Evolutionary conservation across 2,113 vertebrate genomes (phyloP), one percentile per base, ranked within the genome.

Genomic region (Amblyornis subalaris): DNA sequence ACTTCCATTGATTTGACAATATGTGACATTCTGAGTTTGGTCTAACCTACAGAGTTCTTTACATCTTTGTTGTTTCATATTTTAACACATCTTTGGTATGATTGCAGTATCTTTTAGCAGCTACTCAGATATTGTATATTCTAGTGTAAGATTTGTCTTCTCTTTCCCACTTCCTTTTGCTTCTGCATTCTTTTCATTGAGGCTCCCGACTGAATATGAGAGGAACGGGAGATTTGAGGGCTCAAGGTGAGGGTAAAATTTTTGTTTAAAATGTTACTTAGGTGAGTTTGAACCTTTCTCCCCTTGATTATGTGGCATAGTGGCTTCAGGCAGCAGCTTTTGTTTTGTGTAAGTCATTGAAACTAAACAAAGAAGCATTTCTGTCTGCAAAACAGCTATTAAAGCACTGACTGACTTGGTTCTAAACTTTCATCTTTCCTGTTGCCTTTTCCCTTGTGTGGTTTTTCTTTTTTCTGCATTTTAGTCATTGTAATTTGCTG

Each of bases 191-290:
- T 98, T 98, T 98, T 96, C 97, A 94, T 93, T 97, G 97, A 98
- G 99, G 98, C 98, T 99, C 98, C 99, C 99, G 94, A 98, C 98
- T 97, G 99, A 99, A 98, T 98, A 99, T 99, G 99, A 99, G 98
- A 98, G 99, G 99, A 99, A 99, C 98, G 98, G 99, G 98, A 99
- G 99, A 99, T 99, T 98, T 99, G 99, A 99, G 99, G 99, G 99
- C 98, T 99, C 99, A 98, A 99, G 99, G 99, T 99, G 99, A 99
- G 99, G 98, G 97, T 74, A 82, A 96, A 96, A 96, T 96, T 97
- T 98, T 96, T 98, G 96, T 91, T 97, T 96, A 66, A 97, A 95
- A 94, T 88, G 24, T 96, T 95, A 55, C 28, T 66, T 95, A 76
- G 93, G 94, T 96, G 95, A 96, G 93, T 95, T 93, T 95, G 78